Evolutionary conservation across 2,888 invertebrate species (phyloP).

Genomic region (Keiferia lycopersicella): DNA sequence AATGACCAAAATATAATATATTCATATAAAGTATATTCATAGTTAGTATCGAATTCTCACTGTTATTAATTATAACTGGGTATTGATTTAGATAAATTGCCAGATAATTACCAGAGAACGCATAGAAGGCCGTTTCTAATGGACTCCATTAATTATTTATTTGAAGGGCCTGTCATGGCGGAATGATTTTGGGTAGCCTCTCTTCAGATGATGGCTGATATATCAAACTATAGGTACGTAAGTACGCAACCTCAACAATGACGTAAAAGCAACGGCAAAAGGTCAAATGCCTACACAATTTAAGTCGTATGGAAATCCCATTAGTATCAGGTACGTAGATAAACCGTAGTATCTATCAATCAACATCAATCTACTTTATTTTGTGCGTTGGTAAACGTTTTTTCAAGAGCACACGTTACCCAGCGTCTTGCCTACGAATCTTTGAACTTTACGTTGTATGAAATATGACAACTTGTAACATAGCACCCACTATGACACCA

Average conservation of each 20-base stretch:
- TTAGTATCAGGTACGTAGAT: neutral
- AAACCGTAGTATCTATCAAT: neutral
- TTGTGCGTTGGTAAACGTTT: neutral
- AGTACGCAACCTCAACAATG: slow-evolving; percentile 2
- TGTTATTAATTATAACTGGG: slow-evolving; percentile 1
- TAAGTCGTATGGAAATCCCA: neutral
- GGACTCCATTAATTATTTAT: slow-evolving; percentile 12
- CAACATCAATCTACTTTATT: neutral
- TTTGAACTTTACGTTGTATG: too few species aligned
- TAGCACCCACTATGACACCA: too few species aligned
- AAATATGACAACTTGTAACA: too few species aligned
- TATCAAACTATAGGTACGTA: too few species aligned
- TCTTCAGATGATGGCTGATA: neutral
- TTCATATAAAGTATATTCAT: too few species aligned
- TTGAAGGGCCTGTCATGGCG: slow-evolving; percentile 9
- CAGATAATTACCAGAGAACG: slow-evolving; percentile 1
- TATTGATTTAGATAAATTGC: slow-evolving; percentile 8
- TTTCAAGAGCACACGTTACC: too few species aligned
- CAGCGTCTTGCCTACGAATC: too few species aligned
- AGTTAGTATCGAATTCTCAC: slow-evolving; percentile 2
- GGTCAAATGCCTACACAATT: slow-evolving; percentile 8
- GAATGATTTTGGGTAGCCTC: slow-evolving; percentile 12
- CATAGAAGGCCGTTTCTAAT: slow-evolving; percentile 2
- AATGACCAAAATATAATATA: too few species aligned
- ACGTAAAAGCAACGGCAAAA: neutral